Evolutionary conservation across 2,888 invertebrate species (phyloP), one percentile per base, ranked within the genome.

Genomic region (Frankliniella intonsa): DNA sequence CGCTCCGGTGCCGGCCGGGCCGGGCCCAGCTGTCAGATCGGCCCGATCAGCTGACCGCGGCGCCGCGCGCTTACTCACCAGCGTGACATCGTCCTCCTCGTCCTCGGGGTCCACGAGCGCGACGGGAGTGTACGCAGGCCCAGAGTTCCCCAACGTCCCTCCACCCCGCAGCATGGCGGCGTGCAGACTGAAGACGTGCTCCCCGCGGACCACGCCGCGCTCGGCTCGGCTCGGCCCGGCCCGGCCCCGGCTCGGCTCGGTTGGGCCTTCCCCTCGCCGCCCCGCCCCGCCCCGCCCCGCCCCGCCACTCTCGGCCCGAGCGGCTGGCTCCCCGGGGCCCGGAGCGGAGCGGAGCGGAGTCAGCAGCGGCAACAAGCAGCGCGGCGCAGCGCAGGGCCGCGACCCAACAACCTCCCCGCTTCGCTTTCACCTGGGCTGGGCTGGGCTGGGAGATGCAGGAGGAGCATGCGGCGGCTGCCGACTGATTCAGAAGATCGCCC

Each of bases 151-250:
- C 38, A 5, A 38, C 38, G 38, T 38, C 14, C 69, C 69, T 69
- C 69, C 69, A 69, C 69, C 69, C 69, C 69, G 69, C 69, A 69
- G 69, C 69, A 69, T 69, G 69, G 69, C 69, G n/a, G n/a, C 22
- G 11, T 22, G 69, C 69, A 22, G 69, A 55, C 69, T 22, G 22
- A 38, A 38, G 38, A 38, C 38, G 38, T 38, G 38, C 38, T 38
- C 38, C 38, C 38, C 38, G 38, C 38, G 38, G 38, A 38, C 38
- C 38, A 38, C 38, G 5, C 38, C 38, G 38, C 38, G 38, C 38
- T 38, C 55, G 55, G 55, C 14, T 17, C 55, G 55, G 55, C 55
- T 55, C 55, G 17, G 55, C 55, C 2, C 55, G 55, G 14, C 7
- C 9, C 14, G 55, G 55, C 9, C 9, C 55, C 3, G 38, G 55